Percentiles rank a stretch among this genome's conserved stretches.
phyloP scores from a whole-genome alignment of 2,797 vertebrate species.

The Parauchenoglanis punctatus region DNA sequence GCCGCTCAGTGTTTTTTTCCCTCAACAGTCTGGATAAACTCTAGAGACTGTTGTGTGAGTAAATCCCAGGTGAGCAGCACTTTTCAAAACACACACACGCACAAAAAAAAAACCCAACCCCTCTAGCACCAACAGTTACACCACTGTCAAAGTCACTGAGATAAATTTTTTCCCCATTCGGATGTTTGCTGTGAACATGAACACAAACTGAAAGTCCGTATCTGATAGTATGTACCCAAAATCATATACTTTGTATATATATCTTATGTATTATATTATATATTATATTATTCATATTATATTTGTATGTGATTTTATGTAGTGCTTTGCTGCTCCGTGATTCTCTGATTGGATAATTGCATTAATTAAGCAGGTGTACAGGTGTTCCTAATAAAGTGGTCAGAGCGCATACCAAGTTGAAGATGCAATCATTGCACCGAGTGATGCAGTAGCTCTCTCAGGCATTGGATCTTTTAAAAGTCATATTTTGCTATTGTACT shows the following conservation, averaged over 20 bases:
- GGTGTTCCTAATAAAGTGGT: slow-evolving; percentile 7
- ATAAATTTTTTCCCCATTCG: background rate
- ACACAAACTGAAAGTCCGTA: background rate
- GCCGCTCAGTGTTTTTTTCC: background rate
- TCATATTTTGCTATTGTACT: slow-evolving; percentile 19
- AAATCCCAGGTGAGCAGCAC: background rate
- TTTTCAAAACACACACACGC: background rate
- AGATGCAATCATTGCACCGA: slow-evolving; percentile 5
- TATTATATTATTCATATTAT: background rate
- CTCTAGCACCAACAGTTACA: background rate
- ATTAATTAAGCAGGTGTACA: background rate
- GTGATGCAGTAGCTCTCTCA: background rate
- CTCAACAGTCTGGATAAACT: background rate
- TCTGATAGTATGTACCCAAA: too few relatives aligned
- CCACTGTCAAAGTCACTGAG: background rate
- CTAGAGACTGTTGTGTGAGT: background rate
- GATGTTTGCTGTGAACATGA: background rate
- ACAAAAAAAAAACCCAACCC: background rate
- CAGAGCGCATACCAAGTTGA: background rate
- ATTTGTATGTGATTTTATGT: background rate
- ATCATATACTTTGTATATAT: too few relatives aligned
- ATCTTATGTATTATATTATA: too few relatives aligned
- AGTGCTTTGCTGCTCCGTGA: background rate
- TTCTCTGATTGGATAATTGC: background rate
- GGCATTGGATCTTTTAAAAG: slow-evolving; percentile 2